These are phyloP conservation scores for Aspidiotus destructor DNA, from an alignment of 2,888 invertebrate genomes.

Conservation along the genomic window DNA sequence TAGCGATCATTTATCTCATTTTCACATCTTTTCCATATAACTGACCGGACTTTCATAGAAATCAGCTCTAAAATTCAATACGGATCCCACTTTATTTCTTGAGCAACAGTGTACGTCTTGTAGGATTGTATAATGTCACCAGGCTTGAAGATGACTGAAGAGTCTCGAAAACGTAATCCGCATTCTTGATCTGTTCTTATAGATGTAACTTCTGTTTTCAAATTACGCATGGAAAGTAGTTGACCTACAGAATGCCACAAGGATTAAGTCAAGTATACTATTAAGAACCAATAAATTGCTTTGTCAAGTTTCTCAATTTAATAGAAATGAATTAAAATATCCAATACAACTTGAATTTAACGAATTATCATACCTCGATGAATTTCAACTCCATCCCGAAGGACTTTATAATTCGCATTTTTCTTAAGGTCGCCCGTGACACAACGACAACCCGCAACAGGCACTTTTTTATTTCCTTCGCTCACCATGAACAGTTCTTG, in stretches of 20 bases:
- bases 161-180: constrained; percentile 66
- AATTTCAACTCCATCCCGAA: constrained; percentile 48
- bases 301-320: no score
- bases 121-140: constrained; percentile 76
- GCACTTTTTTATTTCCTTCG: constrained; percentile 66
- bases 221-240: constrained; percentile 72
- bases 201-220: constrained; percentile 75
- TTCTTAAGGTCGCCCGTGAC: constrained; percentile 64
- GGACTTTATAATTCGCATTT: constrained; percentile 55
- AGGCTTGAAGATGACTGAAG: constrained; percentile 52
- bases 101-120: constrained; percentile 52
- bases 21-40: no score
- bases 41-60: no score
- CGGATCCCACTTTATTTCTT: constrained; percentile 72
- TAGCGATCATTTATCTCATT: no score
- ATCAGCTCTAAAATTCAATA: constrained; percentile 1
- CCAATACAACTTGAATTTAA: background rate
- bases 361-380: constrained; percentile 24
- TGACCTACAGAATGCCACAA: constrained; percentile 48
- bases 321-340: background rate
- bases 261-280: background rate
- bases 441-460: constrained; percentile 84
- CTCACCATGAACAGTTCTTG: constrained; percentile 71
- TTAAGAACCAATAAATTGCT: no score
- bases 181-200: constrained; percentile 82